These are phyloP conservation scores for Brachyistius frenatus DNA, from an alignment of 2,113 vertebrate genomes.

Conservation along the genomic window DNA sequence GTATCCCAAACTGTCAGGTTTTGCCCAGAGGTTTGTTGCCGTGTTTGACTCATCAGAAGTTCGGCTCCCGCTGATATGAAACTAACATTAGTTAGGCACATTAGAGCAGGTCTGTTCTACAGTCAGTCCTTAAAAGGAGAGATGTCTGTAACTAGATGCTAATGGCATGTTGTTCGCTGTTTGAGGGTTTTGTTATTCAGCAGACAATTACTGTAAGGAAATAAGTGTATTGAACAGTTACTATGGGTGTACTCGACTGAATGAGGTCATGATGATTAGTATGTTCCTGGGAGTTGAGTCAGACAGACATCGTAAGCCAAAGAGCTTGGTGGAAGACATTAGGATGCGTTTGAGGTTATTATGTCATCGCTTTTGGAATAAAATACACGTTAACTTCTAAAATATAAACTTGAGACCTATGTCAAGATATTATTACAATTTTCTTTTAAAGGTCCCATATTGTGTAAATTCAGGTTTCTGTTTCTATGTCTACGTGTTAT, in stretches of 20 bases:
- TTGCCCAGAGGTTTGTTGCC: conserved; percentile 17
- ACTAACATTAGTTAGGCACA: background rate
- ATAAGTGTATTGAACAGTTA: conserved; percentile 31
- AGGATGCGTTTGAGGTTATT: conserved; percentile 3
- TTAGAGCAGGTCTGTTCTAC: background rate
- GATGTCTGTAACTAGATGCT: conserved; percentile 33
- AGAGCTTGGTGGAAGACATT: conserved; percentile 9
- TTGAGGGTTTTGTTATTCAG: conserved; percentile 29
- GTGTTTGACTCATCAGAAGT: conserved; percentile 52
- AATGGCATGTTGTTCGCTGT: conserved; percentile 19
- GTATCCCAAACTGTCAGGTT: conserved; percentile 22
- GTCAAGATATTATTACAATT: too few species aligned
- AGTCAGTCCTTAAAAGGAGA: conserved; percentile 71
- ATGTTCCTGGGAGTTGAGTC: conserved; percentile 52
- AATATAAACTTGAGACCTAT: too few species aligned
- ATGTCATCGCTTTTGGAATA: background rate
- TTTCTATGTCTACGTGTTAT: too few species aligned
- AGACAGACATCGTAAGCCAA: conserved; percentile 20
- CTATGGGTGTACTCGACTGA: conserved; percentile 16
- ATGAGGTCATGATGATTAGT: conserved; percentile 30
- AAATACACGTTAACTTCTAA: background rate
- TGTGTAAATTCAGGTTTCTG: too few species aligned
- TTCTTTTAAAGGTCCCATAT: too few species aligned
- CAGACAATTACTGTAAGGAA: conserved; percentile 28
- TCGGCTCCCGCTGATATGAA: background rate